Evolutionary conservation across 30 jellyfish, hydroid and myxozoan genomes (phyloP).

Genomic region (Hydractinia symbiolongicarpus): DNA sequence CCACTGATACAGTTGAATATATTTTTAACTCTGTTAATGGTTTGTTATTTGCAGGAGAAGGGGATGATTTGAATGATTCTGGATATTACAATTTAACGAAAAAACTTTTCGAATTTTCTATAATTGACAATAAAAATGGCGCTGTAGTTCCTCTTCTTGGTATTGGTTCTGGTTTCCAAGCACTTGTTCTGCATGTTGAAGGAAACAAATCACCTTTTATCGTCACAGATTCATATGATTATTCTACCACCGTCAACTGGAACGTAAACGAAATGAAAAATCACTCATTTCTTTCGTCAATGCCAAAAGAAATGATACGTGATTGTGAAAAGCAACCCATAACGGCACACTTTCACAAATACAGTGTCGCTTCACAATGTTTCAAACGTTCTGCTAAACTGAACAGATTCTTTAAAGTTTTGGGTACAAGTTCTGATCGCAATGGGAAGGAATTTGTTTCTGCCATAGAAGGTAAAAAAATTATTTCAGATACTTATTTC

Average conservation of each 20-base stretch:
- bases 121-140: slow-evolving; percentile 42
- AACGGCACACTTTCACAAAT: slow-evolving; percentile 60
- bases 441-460: slow-evolving; percentile 56
- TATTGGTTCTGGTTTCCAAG: slow-evolving; percentile 74
- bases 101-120: slow-evolving; percentile 35
- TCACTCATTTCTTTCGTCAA: slow-evolving; percentile 16
- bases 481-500: background rate
- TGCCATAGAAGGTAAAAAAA: slow-evolving; percentile 39
- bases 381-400: slow-evolving; percentile 24
- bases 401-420: slow-evolving; percentile 13
- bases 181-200: slow-evolving; percentile 31
- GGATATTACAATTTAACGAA: slow-evolving; percentile 30
- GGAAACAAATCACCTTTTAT: slow-evolving; percentile 27
- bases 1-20: slow-evolving; percentile 6
- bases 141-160: slow-evolving; percentile 72
- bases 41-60: slow-evolving; percentile 72
- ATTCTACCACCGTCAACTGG: slow-evolving; percentile 40
- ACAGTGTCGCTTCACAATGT: slow-evolving; percentile 32
- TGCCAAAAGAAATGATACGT: slow-evolving; percentile 8
- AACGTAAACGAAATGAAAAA: slow-evolving; percentile 16
- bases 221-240: slow-evolving; percentile 51
- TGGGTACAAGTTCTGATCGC: slow-evolving; percentile 49
- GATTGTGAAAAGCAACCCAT: slow-evolving; percentile 13
- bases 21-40: slow-evolving; percentile 51
- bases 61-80: slow-evolving; percentile 46